These are phyloP conservation scores for Dynastes maya DNA, from an alignment of 2,888 invertebrate genomes.

Conservation along the genomic window DNA sequence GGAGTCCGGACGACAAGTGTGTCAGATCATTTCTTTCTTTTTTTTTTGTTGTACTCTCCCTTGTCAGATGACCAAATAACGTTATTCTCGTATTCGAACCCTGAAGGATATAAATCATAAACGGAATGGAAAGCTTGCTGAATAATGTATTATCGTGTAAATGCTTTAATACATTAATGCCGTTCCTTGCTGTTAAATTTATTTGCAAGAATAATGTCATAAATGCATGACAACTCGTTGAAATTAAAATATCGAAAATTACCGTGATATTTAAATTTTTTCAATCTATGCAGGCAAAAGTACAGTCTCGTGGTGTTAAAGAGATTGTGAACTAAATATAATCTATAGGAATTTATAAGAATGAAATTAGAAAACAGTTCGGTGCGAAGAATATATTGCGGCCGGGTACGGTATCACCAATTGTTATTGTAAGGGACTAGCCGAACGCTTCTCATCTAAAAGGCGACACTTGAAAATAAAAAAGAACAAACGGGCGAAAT, in stretches of 20 bases:
- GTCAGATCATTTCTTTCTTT: slow-evolving; percentile 13
- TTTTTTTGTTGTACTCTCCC: slow-evolving; percentile 8
- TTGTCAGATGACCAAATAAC: slow-evolving; percentile 22
- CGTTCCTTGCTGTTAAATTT: slow-evolving; percentile 27
- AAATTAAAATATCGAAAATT: background rate
- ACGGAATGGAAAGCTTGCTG: slow-evolving; percentile 18
- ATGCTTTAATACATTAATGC: slow-evolving; percentile 15
- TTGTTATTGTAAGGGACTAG: no score
- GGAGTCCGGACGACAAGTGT: slow-evolving; percentile 28
- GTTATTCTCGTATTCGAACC: slow-evolving; percentile 22
- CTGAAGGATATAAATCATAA: slow-evolving; percentile 31
- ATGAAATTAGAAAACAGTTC: no score
- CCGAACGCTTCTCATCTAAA: no score
- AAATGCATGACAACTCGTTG: slow-evolving; percentile 3
- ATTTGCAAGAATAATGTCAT: background rate
- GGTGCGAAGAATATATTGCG: no score
- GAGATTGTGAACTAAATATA: no score
- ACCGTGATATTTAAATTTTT: no score
- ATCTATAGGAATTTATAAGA: no score
- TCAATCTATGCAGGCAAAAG: background rate
- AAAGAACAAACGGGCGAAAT: no score
- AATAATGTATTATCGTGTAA: slow-evolving; percentile 34
- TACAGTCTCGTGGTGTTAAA: background rate
- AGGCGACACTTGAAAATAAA: no score
- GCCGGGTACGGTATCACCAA: no score